Evolutionary conservation across 1,140 invertebrate genomes (phyloP).

Genomic region (Drosophila prosaltans): DNA sequence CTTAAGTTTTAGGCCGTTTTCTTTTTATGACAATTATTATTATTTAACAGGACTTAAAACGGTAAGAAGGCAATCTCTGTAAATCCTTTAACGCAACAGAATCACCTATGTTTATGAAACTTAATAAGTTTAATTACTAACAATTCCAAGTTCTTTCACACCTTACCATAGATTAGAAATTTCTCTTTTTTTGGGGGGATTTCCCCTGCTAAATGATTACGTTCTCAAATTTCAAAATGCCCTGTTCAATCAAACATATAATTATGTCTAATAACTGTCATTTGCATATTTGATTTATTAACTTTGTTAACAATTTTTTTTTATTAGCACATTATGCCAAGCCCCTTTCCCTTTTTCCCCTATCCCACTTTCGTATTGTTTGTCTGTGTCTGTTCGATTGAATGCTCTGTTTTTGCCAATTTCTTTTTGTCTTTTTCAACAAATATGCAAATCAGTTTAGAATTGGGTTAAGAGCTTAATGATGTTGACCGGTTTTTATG

Average conservation of each 20-base stretch:
- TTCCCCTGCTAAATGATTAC: background rate
- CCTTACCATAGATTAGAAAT: background rate
- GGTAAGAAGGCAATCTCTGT: too few species aligned
- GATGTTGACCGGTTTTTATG: conserved; percentile 45
- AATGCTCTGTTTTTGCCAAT: conserved; percentile 34
- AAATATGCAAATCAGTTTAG: conserved; percentile 56
- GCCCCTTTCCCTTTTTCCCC: conserved; percentile 5
- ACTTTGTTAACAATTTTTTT: background rate
- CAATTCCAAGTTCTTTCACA: background rate
- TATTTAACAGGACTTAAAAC: too few species aligned
- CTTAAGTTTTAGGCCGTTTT: too few species aligned
- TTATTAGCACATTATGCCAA: conserved; percentile 4
- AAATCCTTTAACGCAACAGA: too few species aligned
- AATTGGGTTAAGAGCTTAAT: conserved; percentile 65
- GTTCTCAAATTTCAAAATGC: background rate
- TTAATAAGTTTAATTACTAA: too few species aligned
- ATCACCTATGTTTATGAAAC: too few species aligned
- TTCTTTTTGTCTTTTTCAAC: conserved; percentile 22
- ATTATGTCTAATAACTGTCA: conserved; percentile 11
- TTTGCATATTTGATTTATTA: conserved; percentile 32
- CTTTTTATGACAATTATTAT: too few species aligned
- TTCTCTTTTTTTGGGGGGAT: conserved; percentile 4
- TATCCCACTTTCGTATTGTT: conserved; percentile 25
- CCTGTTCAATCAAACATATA: background rate
- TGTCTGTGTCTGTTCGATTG: background rate